These are phyloP conservation scores for Xiphophorus maculatus DNA, from an alignment of 2,113 vertebrate species.

Conservation along the genomic window DNA sequence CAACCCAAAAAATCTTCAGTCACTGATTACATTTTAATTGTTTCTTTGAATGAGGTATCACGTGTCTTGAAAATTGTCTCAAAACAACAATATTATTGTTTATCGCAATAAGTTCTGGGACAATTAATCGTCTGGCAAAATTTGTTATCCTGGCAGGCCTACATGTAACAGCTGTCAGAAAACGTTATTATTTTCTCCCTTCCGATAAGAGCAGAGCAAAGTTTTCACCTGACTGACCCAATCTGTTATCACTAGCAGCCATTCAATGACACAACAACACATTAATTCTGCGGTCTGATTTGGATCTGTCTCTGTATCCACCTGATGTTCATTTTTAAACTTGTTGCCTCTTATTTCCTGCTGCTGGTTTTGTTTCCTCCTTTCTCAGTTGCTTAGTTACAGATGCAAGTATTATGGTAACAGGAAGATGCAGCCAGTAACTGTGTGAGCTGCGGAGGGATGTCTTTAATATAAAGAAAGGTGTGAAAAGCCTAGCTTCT, in stretches of 20 bases:
- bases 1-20: background rate
- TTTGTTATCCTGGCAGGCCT: too few relatives aligned
- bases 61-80: background rate
- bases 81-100: too few relatives aligned
- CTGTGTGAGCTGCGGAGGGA: background rate
- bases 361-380: background rate
- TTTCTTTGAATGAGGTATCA: background rate
- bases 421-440: background rate
- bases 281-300: background rate
- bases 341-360: background rate
- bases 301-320: background rate
- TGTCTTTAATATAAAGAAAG: background rate
- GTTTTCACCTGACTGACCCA: background rate
- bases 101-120: too few relatives aligned
- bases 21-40: background rate
- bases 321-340: background rate
- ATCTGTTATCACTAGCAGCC: background rate
- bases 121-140: too few relatives aligned
- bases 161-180: too few relatives aligned
- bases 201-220: background rate
- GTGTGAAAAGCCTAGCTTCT: background rate
- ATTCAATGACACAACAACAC: background rate
- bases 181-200: too few relatives aligned
- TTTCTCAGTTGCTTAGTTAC: constrained; percentile 18
- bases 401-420: constrained; percentile 1